phyloP scores from a whole-genome alignment of 2,888 invertebrate species.

The Andrena praecox region DNA sequence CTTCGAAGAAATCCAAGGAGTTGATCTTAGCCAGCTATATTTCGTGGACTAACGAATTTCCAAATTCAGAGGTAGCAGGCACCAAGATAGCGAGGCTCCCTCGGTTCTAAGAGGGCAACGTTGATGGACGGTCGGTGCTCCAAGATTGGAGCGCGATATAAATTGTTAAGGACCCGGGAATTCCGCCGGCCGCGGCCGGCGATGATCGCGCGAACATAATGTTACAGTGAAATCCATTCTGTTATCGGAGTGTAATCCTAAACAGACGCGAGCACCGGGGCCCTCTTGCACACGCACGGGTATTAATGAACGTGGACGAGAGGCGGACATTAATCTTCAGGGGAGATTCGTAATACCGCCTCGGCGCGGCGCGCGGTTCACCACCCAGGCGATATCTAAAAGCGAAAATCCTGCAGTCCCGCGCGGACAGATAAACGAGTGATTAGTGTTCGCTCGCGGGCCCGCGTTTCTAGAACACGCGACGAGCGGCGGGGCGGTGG shows the following conservation, averaged over 20 bases:
- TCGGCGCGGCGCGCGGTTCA: slow-evolving; percentile 27
- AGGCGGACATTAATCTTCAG: slow-evolving; percentile 66
- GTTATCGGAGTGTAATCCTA: slow-evolving; percentile 70
- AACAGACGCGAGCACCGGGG: slow-evolving; percentile 48
- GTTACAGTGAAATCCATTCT: slow-evolving; percentile 63
- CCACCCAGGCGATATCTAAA: slow-evolving; percentile 65
- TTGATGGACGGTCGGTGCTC: neutral
- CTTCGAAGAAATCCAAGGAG: too few relatives aligned
- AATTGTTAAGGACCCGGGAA: slow-evolving; percentile 49
- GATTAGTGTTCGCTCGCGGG: slow-evolving; percentile 54
- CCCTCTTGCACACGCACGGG: slow-evolving; percentile 40
- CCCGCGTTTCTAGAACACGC: slow-evolving; percentile 58
- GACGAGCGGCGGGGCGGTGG: neutral
- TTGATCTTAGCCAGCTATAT: too few relatives aligned
- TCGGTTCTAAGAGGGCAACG: neutral
- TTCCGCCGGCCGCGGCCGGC: slow-evolving; percentile 44
- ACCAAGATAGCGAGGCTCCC: neutral
- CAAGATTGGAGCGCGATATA: slow-evolving; percentile 27
- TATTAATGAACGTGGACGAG: slow-evolving; percentile 64
- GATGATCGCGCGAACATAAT: slow-evolving; percentile 47
- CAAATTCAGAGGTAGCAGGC: neutral
- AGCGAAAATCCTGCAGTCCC: slow-evolving; percentile 63
- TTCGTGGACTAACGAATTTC: neutral
- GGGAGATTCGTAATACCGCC: slow-evolving; percentile 62
- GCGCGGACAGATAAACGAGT: slow-evolving; percentile 56